Conservation (phyloP, 2,888 invertebrate genomes). For the Eupelmus urozonus region DNA sequence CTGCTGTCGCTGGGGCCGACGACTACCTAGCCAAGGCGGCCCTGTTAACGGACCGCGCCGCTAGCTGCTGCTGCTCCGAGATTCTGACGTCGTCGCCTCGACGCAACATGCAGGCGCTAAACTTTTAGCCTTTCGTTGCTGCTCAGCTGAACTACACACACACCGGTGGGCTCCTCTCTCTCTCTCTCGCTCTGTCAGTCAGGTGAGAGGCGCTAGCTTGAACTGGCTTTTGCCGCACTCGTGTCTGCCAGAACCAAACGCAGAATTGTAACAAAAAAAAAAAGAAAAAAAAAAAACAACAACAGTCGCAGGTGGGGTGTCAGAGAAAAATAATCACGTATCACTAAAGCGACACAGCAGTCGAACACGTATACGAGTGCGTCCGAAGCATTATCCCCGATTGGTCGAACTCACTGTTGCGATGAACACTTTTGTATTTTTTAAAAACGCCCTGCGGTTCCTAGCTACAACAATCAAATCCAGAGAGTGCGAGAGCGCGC, state of each 20-base stretch:
- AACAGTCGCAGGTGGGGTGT: background rate
- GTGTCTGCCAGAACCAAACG: too few relatives aligned
- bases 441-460: too few relatives aligned
- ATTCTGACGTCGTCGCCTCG: background rate
- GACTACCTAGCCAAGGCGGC: background rate
- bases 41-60: too few relatives aligned
- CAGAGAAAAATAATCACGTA: slow-evolving; percentile 9
- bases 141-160: too few relatives aligned
- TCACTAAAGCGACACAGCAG: slow-evolving; percentile 21
- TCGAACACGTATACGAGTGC: slow-evolving; percentile 44
- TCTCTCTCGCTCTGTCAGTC: too few relatives aligned
- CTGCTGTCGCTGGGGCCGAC: slow-evolving; percentile 4
- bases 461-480: too few relatives aligned
- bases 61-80: too few relatives aligned
- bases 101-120: slow-evolving; percentile 44
- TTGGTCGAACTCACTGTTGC: slow-evolving; percentile 7
- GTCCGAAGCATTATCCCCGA: slow-evolving; percentile 57
- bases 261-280: background rate
- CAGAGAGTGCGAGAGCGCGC: too few relatives aligned
- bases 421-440: slow-evolving; percentile 8
- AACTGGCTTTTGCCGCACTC: background rate
- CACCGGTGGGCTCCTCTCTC: too few relatives aligned
- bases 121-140: background rate
- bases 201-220: slow-evolving; percentile 1
- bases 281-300: background rate